Percentiles rank a stretch among this genome's conserved stretches.
These are phyloP conservation scores for Propsilocerus akamusi DNA, from an alignment of 1,140 invertebrate species.

Conservation along the genomic window DNA sequence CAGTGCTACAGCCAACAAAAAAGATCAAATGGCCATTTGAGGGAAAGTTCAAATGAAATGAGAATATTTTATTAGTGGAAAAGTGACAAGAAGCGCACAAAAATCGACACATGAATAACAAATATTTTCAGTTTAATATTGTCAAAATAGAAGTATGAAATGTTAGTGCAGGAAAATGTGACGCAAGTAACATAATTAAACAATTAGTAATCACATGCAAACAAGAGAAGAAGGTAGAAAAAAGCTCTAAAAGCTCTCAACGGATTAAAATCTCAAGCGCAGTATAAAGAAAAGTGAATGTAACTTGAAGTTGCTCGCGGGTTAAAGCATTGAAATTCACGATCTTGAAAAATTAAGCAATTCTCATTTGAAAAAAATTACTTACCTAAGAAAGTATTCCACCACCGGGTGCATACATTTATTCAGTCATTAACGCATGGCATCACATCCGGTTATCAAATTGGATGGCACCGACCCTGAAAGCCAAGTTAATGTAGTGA, in stretches of 20 bases:
- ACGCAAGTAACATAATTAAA: background rate
- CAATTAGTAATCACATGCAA: slow-evolving; percentile 1
- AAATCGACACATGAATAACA: no score
- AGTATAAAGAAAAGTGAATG: background rate
- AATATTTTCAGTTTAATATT: slow-evolving; percentile 1
- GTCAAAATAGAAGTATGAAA: background rate
- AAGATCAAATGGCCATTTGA: background rate
- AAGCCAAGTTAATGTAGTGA: no score
- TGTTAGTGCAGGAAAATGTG: background rate
- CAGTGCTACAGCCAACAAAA: background rate
- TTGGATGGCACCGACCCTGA: no score
- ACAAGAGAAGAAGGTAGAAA: background rate
- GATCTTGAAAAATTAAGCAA: background rate
- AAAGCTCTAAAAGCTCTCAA: background rate
- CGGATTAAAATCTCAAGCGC: background rate
- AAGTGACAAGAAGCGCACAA: background rate
- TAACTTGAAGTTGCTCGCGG: background rate
- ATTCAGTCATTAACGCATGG: background rate
- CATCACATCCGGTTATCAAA: background rate
- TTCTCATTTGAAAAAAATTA: background rate
- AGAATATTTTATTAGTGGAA: background rate
- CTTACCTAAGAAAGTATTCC: background rate
- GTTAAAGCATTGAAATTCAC: background rate
- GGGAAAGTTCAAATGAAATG: background rate
- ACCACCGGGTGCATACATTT: background rate